Evolutionary conservation across 2,797 vertebrate genomes (phyloP).

Genomic region (Myoxocephalus aenaeus): DNA sequence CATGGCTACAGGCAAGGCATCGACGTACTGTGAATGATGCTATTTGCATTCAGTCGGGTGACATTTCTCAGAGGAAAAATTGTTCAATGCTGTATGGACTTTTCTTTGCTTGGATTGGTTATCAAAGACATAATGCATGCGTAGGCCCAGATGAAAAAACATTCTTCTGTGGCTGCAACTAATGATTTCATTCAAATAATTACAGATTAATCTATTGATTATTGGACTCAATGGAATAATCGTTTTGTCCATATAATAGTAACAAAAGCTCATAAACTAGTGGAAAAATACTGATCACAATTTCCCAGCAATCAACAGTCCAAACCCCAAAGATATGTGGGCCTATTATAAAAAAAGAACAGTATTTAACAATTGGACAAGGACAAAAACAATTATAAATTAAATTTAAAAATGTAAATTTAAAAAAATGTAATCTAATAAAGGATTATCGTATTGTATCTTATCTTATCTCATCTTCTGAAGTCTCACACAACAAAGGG

Average conservation of each 20-base stretch:
- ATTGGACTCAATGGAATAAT: background rate
- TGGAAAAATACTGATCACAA: background rate
- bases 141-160: background rate
- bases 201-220: background rate
- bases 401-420: background rate
- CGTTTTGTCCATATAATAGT: background rate
- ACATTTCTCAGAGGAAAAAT: conserved; percentile 1
- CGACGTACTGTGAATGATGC: conserved; percentile 4
- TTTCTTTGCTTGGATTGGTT: conserved; percentile 1
- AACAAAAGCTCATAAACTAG: background rate
- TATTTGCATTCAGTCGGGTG: conserved; percentile 26
- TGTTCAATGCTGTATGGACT: background rate
- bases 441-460: no score
- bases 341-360: background rate
- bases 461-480: no score
- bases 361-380: background rate
- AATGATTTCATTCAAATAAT: background rate
- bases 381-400: background rate
- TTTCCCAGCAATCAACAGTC: background rate
- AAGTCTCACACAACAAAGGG: no score
- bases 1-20: conserved; percentile 34
- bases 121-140: background rate
- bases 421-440: no score
- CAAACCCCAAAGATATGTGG: background rate
- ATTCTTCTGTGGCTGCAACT: background rate